Evolutionary conservation across 23 tunicate genomes (phyloP).

Genomic region (Ciona savignyi): DNA sequence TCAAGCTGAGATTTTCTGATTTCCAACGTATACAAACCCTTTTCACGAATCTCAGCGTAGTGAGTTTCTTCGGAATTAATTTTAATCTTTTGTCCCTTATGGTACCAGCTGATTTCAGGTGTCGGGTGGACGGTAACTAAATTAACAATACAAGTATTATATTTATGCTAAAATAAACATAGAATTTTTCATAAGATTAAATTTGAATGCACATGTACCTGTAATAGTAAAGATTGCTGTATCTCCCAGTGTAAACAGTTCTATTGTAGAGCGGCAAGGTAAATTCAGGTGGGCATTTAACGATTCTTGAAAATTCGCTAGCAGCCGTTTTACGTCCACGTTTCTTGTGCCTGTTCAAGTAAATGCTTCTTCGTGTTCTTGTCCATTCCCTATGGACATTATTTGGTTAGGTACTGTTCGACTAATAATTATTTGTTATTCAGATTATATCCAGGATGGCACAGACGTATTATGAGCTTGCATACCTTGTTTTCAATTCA

Average conservation of each 20-base stretch:
- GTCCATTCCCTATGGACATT: slow-evolving; percentile 92
- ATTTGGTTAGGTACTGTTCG: no score
- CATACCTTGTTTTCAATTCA: slow-evolving; percentile 56
- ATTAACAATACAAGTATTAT: no score
- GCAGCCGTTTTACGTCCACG: slow-evolving; percentile 43
- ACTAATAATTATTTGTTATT: no score
- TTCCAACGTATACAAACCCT: slow-evolving; percentile 75
- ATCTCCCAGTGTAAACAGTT: slow-evolving; percentile 78
- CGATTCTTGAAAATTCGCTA: slow-evolving; percentile 33
- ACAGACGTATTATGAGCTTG: neutral
- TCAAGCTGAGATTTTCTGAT: slow-evolving; percentile 63
- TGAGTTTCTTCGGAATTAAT: slow-evolving; percentile 35
- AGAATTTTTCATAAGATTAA: no score
- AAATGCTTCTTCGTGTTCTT: slow-evolving; percentile 68
- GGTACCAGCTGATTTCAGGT: slow-evolving; percentile 92
- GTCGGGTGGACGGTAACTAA: slow-evolving; percentile 94
- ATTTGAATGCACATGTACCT: slow-evolving; percentile 15
- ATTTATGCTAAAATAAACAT: no score
- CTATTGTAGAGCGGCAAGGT: slow-evolving; percentile 93
- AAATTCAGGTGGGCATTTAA: slow-evolving; percentile 83
- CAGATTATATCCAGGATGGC: no score
- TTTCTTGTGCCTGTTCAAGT: slow-evolving; percentile 64
- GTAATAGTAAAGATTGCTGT: slow-evolving; percentile 68
- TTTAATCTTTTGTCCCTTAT: slow-evolving; percentile 81
- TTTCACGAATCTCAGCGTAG: slow-evolving; percentile 55